Percentiles rank a stretch among this genome's conserved stretches.
phyloP scores from a whole-genome alignment of 2,797 vertebrate genomes.

The Cynodonichthys magdalenae region DNA sequence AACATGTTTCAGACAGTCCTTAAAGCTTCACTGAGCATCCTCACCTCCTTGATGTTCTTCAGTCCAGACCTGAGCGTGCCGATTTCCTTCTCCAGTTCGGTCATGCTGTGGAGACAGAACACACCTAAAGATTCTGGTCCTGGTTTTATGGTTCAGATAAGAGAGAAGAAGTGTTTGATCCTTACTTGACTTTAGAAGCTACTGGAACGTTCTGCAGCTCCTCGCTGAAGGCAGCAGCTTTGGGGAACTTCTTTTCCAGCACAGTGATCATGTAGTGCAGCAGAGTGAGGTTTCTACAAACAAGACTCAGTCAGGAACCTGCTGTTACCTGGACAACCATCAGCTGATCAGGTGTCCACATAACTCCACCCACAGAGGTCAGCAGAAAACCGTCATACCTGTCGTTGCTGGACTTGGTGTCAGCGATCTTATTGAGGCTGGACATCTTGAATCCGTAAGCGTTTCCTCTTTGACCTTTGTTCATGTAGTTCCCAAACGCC shows the following conservation, averaged over 20 bases:
- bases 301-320: not conserved
- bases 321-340: not conserved
- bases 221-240: conserved; percentile 83
- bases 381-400: conserved; percentile 76
- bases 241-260: conserved; percentile 90
- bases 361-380: too few species aligned
- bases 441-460: conserved; percentile 93
- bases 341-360: too few species aligned
- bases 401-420: conserved; percentile 95
- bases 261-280: conserved; percentile 95
- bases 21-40: conserved; percentile 5
- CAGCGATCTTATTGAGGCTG: conserved; percentile 94
- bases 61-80: conserved; percentile 87
- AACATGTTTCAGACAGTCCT: not conserved
- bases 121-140: not conserved
- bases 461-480: conserved; percentile 94
- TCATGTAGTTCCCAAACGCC: conserved; percentile 98
- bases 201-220: conserved; percentile 60
- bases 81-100: conserved; percentile 88
- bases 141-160: not conserved
- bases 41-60: conserved; percentile 53
- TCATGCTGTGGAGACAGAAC: conserved; percentile 47
- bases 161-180: too few species aligned
- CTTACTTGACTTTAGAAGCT: conserved; percentile 69
- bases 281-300: conserved; percentile 70